Percentiles rank a stretch among this genome's conserved stretches.
Evolutionary conservation across 1,140 invertebrate genomes (phyloP).

Genomic region (Pristionchus pacificus): DNA sequence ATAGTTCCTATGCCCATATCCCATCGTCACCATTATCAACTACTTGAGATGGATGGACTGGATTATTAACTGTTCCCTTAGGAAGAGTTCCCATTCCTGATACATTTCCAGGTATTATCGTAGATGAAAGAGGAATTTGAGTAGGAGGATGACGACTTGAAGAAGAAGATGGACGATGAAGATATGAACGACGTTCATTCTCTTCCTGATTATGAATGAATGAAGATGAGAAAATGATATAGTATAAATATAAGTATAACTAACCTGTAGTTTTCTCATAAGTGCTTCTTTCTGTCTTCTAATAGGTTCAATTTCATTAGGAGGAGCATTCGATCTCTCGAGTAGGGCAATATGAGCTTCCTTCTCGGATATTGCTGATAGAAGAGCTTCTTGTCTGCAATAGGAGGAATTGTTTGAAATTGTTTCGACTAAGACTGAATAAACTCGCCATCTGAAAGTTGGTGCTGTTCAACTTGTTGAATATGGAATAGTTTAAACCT

Average conservation of each 20-base stretch:
- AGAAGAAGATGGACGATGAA: background rate
- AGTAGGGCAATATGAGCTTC: conserved; percentile 77
- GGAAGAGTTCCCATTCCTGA: too few species aligned
- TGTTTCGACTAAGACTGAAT: too few species aligned
- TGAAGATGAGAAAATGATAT: too few species aligned
- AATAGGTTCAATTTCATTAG: conserved; percentile 64
- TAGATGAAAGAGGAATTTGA: too few species aligned
- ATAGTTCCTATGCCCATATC: background rate
- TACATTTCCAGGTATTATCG: too few species aligned
- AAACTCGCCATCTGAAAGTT: too few species aligned
- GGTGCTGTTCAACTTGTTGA: too few species aligned
- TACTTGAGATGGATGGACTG: background rate
- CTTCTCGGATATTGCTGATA: conserved; percentile 77
- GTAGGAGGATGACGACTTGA: background rate
- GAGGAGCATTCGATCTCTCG: conserved; percentile 67
- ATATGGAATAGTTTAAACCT: background rate
- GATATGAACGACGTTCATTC: background rate
- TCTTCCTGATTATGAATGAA: background rate
- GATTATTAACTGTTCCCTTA: too few species aligned
- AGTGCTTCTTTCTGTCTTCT: conserved; percentile 38
- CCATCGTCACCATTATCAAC: background rate
- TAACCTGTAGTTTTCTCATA: conserved; percentile 56
- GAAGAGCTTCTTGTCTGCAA: conserved; percentile 75
- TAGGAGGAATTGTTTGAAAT: too few species aligned
- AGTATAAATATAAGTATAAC: background rate